Percentiles rank a stretch among this genome's conserved stretches.
These are phyloP conservation scores for Caenorhabditis becei DNA, from an alignment of 2,888 invertebrate species.

Conservation along the genomic window DNA sequence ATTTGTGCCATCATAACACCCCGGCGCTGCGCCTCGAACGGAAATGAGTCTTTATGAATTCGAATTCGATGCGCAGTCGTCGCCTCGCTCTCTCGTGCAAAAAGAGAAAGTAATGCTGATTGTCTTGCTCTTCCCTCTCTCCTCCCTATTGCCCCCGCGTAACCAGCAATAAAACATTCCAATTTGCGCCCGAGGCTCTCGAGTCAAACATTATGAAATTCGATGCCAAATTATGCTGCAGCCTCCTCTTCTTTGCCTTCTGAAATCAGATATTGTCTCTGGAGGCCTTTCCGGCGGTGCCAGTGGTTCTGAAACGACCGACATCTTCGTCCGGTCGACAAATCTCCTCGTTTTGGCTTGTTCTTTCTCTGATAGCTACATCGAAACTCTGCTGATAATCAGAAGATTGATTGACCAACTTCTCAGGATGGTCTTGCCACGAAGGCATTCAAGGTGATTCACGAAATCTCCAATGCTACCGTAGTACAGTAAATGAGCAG, in stretches of 20 bases:
- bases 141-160: slow-evolving; percentile 25
- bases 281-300: slow-evolving; percentile 31
- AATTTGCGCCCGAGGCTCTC: slow-evolving; percentile 33
- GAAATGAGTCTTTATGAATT: slow-evolving; percentile 55
- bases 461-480: too few species aligned
- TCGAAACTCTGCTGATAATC: neutral
- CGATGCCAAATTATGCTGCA: slow-evolving; percentile 61
- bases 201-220: slow-evolving; percentile 65
- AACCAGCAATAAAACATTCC: slow-evolving; percentile 60
- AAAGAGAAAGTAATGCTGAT: slow-evolving; percentile 44
- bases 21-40: slow-evolving; percentile 19
- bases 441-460: too few species aligned
- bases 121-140: slow-evolving; percentile 23
- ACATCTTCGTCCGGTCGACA: neutral
- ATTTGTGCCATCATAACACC: slow-evolving; percentile 9
- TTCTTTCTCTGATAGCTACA: neutral
- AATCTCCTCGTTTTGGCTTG: neutral
- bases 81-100: slow-evolving; percentile 6
- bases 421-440: too few species aligned
- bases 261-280: slow-evolving; percentile 56
- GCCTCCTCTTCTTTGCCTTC: slow-evolving; percentile 36
- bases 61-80: slow-evolving; percentile 41
- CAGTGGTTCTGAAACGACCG: too few species aligned
- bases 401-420: neutral
- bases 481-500: too few species aligned